Conservation (phyloP, 2,797 vertebrate species). For the Hydrophis major region DNA sequence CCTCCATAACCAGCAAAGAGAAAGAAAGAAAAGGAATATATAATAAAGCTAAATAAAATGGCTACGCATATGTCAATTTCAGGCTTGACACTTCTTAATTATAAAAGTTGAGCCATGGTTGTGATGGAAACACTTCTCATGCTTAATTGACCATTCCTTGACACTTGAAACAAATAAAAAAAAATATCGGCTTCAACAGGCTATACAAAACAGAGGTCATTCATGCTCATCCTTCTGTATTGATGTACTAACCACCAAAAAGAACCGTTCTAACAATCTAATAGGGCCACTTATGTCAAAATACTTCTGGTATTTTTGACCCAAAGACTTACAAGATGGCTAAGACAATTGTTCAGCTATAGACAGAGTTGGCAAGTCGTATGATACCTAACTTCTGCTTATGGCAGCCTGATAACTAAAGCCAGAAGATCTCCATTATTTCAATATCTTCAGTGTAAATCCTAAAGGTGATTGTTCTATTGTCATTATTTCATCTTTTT, state of each 20-base stretch:
- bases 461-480: background rate
- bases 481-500: background rate
- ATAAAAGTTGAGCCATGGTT: background rate
- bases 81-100: background rate
- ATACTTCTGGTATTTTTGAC: background rate
- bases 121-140: background rate
- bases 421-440: background rate
- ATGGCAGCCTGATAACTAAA: background rate
- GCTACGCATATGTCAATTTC: no score
- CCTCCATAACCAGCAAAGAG: no score
- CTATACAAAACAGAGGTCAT: background rate
- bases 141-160: background rate
- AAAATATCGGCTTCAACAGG: background rate
- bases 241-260: fast-evolving
- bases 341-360: background rate
- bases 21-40: no score
- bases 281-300: background rate
- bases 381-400: background rate
- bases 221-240: background rate
- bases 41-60: no score
- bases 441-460: background rate
- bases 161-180: background rate
- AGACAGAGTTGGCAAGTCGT: background rate
- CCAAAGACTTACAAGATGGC: background rate
- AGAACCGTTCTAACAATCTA: background rate